Base-by-base conservation (phyloP, 2,888 invertebrate genomes). In the Timema cristinae region DNA sequence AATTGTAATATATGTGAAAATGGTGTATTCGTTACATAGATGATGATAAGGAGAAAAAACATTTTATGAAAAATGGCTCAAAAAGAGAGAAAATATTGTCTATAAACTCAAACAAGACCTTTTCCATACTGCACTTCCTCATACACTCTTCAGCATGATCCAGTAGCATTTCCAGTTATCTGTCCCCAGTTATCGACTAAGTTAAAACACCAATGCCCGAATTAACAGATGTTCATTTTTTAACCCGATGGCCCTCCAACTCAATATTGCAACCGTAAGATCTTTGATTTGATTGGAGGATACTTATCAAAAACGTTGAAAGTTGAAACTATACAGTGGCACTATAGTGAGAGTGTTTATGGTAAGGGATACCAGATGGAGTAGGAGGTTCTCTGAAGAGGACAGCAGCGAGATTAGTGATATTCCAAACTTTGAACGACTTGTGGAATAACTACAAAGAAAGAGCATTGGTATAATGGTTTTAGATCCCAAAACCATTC, bases 401-500 rank as follows among this genome's bases (percentile, higher is more conserved):
- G 32, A 63, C 63, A 63, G 15, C 63, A 63, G 63, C 32, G 32
- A 63, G 63, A 32, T 63, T 63, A 13, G 63, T 63, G 47, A 63
- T 1, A 47, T 63, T 32, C 47, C 16, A 63, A 63, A 63, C 48
- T 47, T 63, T 16, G 47, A 63, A 6, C 13, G 47, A 63, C 48
- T 47, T 47, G 9, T n/a, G 11, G 63, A 63, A 63, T 16, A 63
- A 63, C 63, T 63, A 47, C 32, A 5, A 48, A 63, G 48, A 63
- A 32, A 63, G 16, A 63, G 63, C 63, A 63, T 9, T 47, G 63
- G 63, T 16, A 63, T 63, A 63, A 63, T 47, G 48, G 47, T 63
- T 13, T 52, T 52, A 52, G n/a, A 52, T 32, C 63, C 63, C 48
- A 63, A 9, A 9, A 63, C 48, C 63, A 63, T 63, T 63, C 63